phyloP scores from a whole-genome alignment of 2,113 vertebrate genomes.

The Aleadryas rufinucha region DNA sequence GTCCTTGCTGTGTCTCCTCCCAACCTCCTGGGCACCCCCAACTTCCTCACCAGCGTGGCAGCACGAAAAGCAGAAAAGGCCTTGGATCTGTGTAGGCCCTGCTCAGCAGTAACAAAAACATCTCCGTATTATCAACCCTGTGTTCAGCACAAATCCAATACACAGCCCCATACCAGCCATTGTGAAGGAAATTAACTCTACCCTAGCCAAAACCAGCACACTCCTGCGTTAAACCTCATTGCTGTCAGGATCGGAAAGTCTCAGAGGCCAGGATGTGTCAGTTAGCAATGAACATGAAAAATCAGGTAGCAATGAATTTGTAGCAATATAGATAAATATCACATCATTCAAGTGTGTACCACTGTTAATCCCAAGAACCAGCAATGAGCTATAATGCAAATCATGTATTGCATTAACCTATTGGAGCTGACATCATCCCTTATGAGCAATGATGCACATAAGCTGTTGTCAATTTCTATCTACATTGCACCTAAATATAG shows the following conservation, averaged over 20 bases:
- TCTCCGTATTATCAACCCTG: neutral
- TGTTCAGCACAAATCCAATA: neutral
- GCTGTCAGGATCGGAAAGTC: neutral
- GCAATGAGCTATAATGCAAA: neutral
- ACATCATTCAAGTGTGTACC: neutral
- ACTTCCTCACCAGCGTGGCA: neutral
- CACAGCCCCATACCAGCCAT: neutral
- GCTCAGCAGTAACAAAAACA: neutral
- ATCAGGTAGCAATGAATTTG: neutral
- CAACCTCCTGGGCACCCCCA: rapidly evolving
- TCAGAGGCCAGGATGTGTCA: neutral
- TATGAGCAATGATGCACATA: neutral
- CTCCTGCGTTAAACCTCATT: neutral
- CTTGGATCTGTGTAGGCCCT: neutral
- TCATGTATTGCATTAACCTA: neutral
- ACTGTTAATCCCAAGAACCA: neutral
- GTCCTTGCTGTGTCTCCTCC: neutral
- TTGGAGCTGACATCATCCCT: neutral
- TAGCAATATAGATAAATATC: neutral
- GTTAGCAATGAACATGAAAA: neutral
- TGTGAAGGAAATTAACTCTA: neutral
- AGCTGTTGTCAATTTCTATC: neutral
- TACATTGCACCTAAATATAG: neutral
- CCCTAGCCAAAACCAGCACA: neutral
- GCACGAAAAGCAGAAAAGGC: neutral